A percentile compares a stretch with the other conserved stretches of the same genome.
Evolutionary conservation across 1,140 invertebrate genomes (phyloP).

Genomic region (Colletes gigas): DNA sequence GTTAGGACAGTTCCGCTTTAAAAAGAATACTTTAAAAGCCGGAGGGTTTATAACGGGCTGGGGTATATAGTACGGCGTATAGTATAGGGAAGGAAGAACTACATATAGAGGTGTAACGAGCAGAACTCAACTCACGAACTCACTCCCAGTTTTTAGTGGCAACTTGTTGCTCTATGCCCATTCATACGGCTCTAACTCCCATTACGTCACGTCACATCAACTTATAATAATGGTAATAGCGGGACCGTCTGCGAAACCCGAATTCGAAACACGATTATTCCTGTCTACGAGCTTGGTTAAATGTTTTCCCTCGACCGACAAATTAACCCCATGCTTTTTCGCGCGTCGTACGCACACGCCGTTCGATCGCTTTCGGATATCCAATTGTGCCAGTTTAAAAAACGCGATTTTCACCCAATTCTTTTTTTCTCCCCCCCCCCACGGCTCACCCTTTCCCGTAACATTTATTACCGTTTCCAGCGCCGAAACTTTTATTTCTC

Average conservation of each 20-base stretch:
- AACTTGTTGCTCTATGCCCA: conserved; percentile 81
- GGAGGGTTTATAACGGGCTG: conserved; percentile 80
- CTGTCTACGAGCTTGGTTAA: conserved; percentile 46
- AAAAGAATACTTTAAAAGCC: conserved; percentile 82
- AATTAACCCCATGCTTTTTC: conserved; percentile 39
- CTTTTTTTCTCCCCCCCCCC: no score
- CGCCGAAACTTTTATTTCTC: no score
- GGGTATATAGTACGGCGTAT: conserved; percentile 77
- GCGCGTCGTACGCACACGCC: not conserved
- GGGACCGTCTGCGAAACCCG: conserved; percentile 69
- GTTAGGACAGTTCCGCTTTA: conserved; percentile 81
- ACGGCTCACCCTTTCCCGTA: no score
- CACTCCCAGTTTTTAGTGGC: conserved; percentile 82
- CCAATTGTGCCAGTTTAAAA: no score
- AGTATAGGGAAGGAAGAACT: conserved; percentile 81
- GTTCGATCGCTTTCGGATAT: no score
- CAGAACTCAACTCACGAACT: conserved; percentile 82
- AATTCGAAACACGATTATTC: conserved; percentile 76
- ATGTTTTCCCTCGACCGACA: conserved; percentile 42
- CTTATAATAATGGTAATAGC: conserved; percentile 81
- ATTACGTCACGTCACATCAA: conserved; percentile 82
- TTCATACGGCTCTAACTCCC: conserved; percentile 81
- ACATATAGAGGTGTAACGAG: conserved; percentile 82
- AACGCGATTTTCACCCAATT: no score
- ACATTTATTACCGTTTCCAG: no score